A percentile compares a stretch with the other conserved stretches of the same genome.
These are phyloP conservation scores for Euleptes europaea DNA, from an alignment of 2,113 vertebrate genomes.

Conservation along the genomic window DNA sequence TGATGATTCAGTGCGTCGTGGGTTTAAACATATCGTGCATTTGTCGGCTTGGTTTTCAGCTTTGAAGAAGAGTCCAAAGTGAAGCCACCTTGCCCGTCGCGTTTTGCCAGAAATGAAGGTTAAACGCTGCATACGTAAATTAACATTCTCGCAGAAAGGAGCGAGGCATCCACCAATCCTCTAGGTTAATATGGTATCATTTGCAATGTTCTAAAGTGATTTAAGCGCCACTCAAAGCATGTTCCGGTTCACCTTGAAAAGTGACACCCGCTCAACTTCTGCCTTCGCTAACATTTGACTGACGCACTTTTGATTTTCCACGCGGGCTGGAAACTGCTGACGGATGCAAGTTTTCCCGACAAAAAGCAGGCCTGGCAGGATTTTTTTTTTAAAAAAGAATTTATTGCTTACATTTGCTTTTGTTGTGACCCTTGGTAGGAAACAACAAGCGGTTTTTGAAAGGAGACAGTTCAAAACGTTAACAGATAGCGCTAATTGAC, in stretches of 20 bases:
- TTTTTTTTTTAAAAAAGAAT: not conserved
- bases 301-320: conserved; percentile 15
- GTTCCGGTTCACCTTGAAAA: not conserved
- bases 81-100: not conserved
- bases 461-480: conserved; percentile 1
- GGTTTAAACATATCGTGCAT: too few relatives aligned
- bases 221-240: conserved; percentile 43
- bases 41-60: too few relatives aligned
- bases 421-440: conserved; percentile 7
- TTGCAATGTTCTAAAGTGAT: conserved; percentile 32
- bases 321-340: conserved; percentile 10
- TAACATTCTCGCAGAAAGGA: not conserved
- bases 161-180: not conserved
- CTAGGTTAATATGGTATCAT: conserved; percentile 42
- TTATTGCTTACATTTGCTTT: conserved; percentile 19
- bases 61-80: not conserved
- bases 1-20: too few relatives aligned
- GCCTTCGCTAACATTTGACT: conserved; percentile 19
- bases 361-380: not conserved
- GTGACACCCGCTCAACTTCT: conserved; percentile 34
- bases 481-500: conserved; percentile 35
- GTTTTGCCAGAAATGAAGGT: not conserved
- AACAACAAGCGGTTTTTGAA: conserved; percentile 30
- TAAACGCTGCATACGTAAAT: not conserved
- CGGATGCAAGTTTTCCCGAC: not conserved